Conservation (phyloP, 2,888 invertebrate genomes). For the Spatulosminthurus flaviceps region DNA sequence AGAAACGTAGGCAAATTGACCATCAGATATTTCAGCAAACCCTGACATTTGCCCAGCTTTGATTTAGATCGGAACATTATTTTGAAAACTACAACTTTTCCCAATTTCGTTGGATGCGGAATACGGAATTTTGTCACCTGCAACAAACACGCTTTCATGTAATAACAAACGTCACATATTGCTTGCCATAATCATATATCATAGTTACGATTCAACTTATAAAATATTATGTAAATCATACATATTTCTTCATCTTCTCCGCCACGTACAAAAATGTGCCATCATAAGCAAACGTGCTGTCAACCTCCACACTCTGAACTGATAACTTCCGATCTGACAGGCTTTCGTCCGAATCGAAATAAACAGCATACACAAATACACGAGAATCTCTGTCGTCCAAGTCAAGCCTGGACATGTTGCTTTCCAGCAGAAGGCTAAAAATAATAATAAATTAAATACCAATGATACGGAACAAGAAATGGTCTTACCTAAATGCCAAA, state of each 20-base stretch:
- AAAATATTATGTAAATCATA: neutral
- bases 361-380: conserved; percentile 8
- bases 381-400: neutral
- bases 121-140: neutral
- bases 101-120: neutral
- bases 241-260: neutral
- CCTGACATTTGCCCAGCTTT: neutral
- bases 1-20: conserved; percentile 6
- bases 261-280: neutral
- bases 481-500: no score
- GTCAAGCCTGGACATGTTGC: neutral
- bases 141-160: neutral
- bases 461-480: no score
- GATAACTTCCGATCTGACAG: neutral
- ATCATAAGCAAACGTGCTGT: conserved; percentile 1
- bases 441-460: neutral
- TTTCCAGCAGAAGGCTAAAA: neutral
- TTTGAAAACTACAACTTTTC: neutral
- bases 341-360: neutral
- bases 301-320: neutral
- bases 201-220: neutral
- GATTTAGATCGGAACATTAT: conserved; percentile 25
- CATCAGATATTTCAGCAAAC: conserved; percentile 25
- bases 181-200: no score
- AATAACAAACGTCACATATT: neutral